Conservation (phyloP, 1,140 invertebrate genomes). For the Meloidogyne floridensis region DNA sequence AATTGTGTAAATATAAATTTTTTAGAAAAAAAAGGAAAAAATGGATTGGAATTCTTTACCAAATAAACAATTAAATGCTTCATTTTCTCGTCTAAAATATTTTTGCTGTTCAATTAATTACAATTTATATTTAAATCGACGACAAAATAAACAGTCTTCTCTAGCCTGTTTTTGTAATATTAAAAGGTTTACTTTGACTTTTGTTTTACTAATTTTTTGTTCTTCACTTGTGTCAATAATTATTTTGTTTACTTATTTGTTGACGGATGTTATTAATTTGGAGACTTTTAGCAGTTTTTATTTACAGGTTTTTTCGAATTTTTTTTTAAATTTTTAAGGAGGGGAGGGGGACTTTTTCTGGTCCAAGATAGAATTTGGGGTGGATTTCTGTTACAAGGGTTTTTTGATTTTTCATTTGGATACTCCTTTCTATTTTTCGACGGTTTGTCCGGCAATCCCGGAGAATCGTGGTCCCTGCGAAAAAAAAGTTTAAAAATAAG, state of each 20-base stretch:
- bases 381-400: too few relatives aligned
- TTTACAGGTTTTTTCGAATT: background rate
- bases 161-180: background rate
- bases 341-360: too few relatives aligned
- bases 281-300: background rate
- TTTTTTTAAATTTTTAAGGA: background rate
- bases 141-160: background rate
- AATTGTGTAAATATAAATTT: too few relatives aligned
- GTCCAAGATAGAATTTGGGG: too few relatives aligned
- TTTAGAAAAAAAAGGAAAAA: too few relatives aligned
- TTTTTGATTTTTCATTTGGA: too few relatives aligned
- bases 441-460: too few relatives aligned
- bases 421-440: too few relatives aligned
- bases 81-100: background rate
- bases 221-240: background rate
- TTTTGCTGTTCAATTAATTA: background rate
- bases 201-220: constrained; percentile 3
- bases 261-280: background rate
- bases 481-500: too few relatives aligned
- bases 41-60: background rate
- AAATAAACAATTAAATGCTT: background rate
- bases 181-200: background rate
- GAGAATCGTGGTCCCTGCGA: too few relatives aligned
- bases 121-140: background rate
- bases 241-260: constrained; percentile 7